Percentiles rank a stretch among this genome's conserved stretches.
These are phyloP conservation scores for Stenotaenia linearis DNA, from an alignment of 2,888 invertebrate genomes.

Conservation along the genomic window DNA sequence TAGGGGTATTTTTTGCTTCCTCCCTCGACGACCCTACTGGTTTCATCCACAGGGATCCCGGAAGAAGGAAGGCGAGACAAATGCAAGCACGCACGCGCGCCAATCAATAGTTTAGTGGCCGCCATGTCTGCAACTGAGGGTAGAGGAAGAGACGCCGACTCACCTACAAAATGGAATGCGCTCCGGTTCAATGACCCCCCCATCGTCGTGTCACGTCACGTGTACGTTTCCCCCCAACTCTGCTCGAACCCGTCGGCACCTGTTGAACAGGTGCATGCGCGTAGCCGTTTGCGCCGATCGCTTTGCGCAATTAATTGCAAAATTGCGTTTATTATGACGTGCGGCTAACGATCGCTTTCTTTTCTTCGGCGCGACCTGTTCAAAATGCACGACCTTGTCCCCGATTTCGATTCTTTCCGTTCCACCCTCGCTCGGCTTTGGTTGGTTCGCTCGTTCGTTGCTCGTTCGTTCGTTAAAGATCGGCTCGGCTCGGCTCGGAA, in stretches of 20 bases:
- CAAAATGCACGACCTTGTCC: neutral
- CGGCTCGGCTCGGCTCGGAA: too few relatives aligned
- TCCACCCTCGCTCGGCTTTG: too few relatives aligned
- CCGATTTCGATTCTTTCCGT: neutral
- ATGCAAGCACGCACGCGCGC: conserved; percentile 7
- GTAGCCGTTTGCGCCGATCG: neutral
- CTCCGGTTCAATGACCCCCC: conserved; percentile 13
- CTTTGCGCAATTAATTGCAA: neutral
- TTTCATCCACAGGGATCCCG: conserved; percentile 27
- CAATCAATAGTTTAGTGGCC: conserved; percentile 23
- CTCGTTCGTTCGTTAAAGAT: too few relatives aligned
- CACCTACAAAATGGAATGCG: conserved; percentile 4
- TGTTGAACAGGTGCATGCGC: neutral
- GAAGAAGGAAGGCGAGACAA: conserved; percentile 24
- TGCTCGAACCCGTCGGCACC: neutral
- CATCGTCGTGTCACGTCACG: neutral
- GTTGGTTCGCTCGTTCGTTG: too few relatives aligned
- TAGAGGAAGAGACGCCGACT: neutral
- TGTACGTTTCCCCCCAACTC: neutral
- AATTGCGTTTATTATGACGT: too few relatives aligned
- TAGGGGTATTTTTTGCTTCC: neutral
- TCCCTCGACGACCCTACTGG: conserved; percentile 11
- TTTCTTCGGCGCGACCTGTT: too few relatives aligned
- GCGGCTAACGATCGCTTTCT: too few relatives aligned
- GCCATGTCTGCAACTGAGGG: neutral